These are phyloP conservation scores for Trichomycterus rosablanca DNA, from an alignment of 2,113 vertebrate species.

Conservation along the genomic window DNA sequence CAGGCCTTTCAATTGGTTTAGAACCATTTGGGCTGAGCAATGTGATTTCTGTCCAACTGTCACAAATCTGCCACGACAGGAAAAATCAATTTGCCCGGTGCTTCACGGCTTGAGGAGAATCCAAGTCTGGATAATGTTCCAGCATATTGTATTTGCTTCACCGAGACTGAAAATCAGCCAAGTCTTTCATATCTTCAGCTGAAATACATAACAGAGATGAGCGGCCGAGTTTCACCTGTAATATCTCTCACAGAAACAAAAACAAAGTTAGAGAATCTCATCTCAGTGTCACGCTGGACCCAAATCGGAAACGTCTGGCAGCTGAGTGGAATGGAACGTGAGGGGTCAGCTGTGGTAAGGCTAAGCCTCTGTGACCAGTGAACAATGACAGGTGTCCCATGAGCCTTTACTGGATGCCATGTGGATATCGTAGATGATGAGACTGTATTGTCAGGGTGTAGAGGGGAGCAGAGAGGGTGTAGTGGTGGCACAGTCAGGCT, in stretches of 20 bases:
- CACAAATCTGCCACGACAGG: constrained; percentile 73
- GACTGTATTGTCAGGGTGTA: constrained; percentile 1
- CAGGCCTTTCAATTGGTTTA: constrained; percentile 54
- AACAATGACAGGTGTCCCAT: constrained; percentile 19
- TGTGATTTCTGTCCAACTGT: constrained; percentile 71
- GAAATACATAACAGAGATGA: constrained; percentile 9
- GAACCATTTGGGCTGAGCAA: constrained; percentile 63
- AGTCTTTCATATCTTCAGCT: constrained; percentile 23
- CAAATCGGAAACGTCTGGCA: constrained; percentile 16
- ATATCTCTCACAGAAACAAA: too few relatives aligned
- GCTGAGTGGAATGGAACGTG: constrained; percentile 15
- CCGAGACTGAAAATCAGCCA: constrained; percentile 49
- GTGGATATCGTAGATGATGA: background rate
- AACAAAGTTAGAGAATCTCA: too few relatives aligned
- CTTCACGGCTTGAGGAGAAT: constrained; percentile 64
- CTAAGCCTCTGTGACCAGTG: background rate
- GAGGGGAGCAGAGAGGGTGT: too few relatives aligned
- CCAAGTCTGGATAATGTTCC: constrained; percentile 67
- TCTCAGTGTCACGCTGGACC: constrained; percentile 8
- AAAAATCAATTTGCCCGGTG: constrained; percentile 74
- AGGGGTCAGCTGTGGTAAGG: constrained; percentile 1
- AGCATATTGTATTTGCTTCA: constrained; percentile 71
- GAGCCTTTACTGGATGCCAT: constrained; percentile 3
- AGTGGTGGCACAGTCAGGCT: too few relatives aligned
- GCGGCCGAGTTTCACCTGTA: constrained; percentile 7